Evolutionary conservation across 2,888 invertebrate species (phyloP), one percentile per base, ranked within the genome.

Genomic region (Harpagoxenus sublaevis): DNA sequence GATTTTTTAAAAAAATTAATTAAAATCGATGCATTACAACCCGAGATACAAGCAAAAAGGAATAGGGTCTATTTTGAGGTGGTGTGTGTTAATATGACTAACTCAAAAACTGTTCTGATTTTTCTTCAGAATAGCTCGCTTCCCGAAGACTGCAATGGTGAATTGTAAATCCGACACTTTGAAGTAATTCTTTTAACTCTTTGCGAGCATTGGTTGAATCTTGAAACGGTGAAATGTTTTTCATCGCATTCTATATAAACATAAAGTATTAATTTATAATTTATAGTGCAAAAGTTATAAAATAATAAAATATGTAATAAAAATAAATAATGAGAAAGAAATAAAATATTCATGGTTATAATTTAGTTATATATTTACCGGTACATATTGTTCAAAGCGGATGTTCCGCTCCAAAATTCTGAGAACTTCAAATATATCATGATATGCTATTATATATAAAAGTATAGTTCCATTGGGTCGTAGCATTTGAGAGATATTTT

Each of bases 351-450:
- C 6, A 53, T 23, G 23, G 28, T 15, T 28, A 28, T 28, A 57
- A 28, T 12, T 57, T 5, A 28, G 28, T 57, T 12, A 57, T n/a
- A 18, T 18, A 55, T 18, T 65, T 91, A 96, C 96, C 92, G 96
- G 90, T 23, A 23, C 23, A 23, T 23, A 23, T 23, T 23, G 23
- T 23, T 23, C 23, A 23, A 23, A 23, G 23, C 96, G 96, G 1
- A 95, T 94, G 71, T 95, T 95, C 68, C 95, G 94, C 0, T 97
- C 95, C 86, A 98, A 94, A 39, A 95, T 95, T 71, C 96, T 96
- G 93, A 97, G 98, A 1, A 97, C 96, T 65, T 97, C 96, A 93
- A 96, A 98, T 12, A 97, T 96, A 0, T 97, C 97, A 94, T 97
- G 97, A 84, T 96, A 96, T 0, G 97, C 97, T 53, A 97, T 94